These are phyloP conservation scores for Linepithema humile DNA, from an alignment of 1,140 invertebrate genomes.

Conservation along the genomic window DNA sequence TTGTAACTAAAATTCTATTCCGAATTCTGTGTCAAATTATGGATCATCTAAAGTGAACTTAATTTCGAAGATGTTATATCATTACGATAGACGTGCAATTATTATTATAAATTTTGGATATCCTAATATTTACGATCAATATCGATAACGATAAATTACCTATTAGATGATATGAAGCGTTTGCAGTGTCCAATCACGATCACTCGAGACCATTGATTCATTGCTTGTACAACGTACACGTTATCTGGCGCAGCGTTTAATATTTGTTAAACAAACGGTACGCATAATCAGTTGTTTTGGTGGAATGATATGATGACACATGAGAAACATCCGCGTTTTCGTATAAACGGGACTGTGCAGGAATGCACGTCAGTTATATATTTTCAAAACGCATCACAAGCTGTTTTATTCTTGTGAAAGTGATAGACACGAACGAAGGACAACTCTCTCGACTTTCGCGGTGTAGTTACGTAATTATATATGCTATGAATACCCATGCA, in stretches of 20 bases:
- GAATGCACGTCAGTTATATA: not conserved
- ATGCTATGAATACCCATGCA: not conserved
- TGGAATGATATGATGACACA: not conserved
- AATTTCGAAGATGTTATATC: not conserved
- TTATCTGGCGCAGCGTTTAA: not conserved
- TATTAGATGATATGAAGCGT: not conserved
- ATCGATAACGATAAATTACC: not conserved
- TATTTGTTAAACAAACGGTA: constrained; percentile 37
- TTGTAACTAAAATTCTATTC: too few species aligned
- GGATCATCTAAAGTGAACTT: too few species aligned
- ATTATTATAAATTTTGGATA: not conserved
- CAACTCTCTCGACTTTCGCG: constrained; percentile 20
- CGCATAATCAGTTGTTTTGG: constrained; percentile 29
- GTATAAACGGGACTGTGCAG: not conserved
- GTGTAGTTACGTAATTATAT: constrained; percentile 36
- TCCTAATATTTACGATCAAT: too few species aligned
- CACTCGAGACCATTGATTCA: not conserved
- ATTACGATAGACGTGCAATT: not conserved
- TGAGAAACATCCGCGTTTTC: not conserved
- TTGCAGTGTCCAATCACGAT: not conserved
- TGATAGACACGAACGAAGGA: constrained; percentile 7
- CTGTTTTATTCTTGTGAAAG: constrained; percentile 13
- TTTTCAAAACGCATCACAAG: not conserved
- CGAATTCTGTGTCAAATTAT: too few species aligned
- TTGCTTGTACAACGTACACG: not conserved